Percentiles rank a stretch among this genome's conserved stretches.
phyloP scores from a whole-genome alignment of 2,888 invertebrate genomes.

The Myathropa florea region DNA sequence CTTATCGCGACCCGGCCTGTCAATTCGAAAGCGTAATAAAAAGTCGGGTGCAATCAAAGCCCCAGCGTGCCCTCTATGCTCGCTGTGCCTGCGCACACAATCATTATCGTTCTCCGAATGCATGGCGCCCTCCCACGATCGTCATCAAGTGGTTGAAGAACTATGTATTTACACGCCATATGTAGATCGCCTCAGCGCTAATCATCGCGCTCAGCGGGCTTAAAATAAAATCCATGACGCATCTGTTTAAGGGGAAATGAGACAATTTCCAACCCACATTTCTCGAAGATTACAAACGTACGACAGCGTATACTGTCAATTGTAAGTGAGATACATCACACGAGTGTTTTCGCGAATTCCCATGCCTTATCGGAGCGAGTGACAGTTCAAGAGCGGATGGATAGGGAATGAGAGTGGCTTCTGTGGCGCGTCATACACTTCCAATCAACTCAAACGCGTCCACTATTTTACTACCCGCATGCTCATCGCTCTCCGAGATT shows the following conservation, averaged over 20 bases:
- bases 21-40: conserved; percentile 19
- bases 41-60: conserved; percentile 27
- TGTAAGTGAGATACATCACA: not conserved
- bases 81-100: conserved; percentile 7
- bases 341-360: conserved; percentile 26
- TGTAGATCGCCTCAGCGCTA: conserved; percentile 17
- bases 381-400: too few species aligned
- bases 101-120: conserved; percentile 21
- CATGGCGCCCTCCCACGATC: conserved; percentile 58
- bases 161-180: not conserved
- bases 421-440: not conserved
- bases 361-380: not conserved
- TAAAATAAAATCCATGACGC: conserved; percentile 65
- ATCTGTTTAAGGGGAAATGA: conserved; percentile 61
- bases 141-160: conserved; percentile 57
- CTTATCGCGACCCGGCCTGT: conserved; percentile 49
- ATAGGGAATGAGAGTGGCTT: not conserved
- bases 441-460: not conserved
- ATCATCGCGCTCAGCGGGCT: conserved; percentile 34
- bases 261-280: conserved; percentile 58
- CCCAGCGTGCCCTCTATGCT: conserved; percentile 7
- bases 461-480: conserved; percentile 28
- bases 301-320: not conserved
- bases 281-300: not conserved
- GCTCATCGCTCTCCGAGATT: not conserved